Base-by-base conservation (phyloP, 2,888 invertebrate genomes). In the Drosophila nr. fundita region DNA sequence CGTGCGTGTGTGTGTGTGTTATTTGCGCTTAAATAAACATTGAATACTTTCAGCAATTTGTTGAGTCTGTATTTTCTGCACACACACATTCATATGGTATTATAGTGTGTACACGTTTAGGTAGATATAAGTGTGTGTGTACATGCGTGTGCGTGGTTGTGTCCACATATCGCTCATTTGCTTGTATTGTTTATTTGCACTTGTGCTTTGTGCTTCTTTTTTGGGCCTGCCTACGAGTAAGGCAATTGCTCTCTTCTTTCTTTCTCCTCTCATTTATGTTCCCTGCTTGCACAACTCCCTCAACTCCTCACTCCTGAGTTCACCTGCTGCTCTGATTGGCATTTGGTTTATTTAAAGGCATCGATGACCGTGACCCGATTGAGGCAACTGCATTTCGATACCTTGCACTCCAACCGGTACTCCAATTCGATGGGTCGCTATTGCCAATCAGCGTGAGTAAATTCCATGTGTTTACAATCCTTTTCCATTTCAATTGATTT, bases 11-110 rank as follows among this genome's bases (percentile, higher is more conserved):
- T 36, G 24, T 27, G 18, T 71, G 71, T 63, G 48, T 69, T 70
- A 76, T 86, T 83, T 82, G 80, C 72, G 84, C 80, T 81, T 78
- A 82, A 87, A 74, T 79, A 87, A 84, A 82, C 85, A 84, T 68
- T 83, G 66, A 73, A 73, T 70, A 76, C 71, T 71, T 70, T 73
- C 71, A 68, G 66, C 66, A 76, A 74, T 83, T 83, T 80, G 72
- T 82, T 80, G 64, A 68, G 68, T 68, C 48, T 64, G 59, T 68
- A 65, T 53, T 68, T 68, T 69, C 49, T 68, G 55, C 34, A 72
- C 32, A 68, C 36, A 53, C 24, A 49, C 15, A 45, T 45, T 45
- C 15, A 45, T 24, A 45, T 24, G 45, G 24, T 45, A 24, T 24
- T 45, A 7, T 15, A 1, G 13, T 24, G 24, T 8, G 45, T 1